Percentiles rank a stretch among this genome's conserved stretches.
Conservation (phyloP, 2,888 invertebrate genomes). For the Boloria euphrosyne region DNA sequence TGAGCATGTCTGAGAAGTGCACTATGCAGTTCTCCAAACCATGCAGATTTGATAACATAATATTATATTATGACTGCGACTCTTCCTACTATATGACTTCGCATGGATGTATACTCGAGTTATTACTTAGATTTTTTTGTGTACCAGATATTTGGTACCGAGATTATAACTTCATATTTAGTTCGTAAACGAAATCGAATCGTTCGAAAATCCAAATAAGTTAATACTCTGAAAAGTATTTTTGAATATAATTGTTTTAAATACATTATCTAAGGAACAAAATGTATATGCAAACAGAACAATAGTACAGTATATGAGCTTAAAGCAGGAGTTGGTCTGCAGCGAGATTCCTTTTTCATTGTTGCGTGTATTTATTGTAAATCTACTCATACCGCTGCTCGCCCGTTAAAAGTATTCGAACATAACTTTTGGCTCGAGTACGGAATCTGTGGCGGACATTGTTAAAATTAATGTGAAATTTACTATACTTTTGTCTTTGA, state of each 20-base stretch:
- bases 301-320: slow-evolving; percentile 52
- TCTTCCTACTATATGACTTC: too few species aligned
- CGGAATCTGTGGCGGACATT: slow-evolving; percentile 38
- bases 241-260: neutral
- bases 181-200: too few species aligned
- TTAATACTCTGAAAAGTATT: too few species aligned
- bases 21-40: too few species aligned
- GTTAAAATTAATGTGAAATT: slow-evolving; percentile 40
- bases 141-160: too few species aligned
- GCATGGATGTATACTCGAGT: too few species aligned
- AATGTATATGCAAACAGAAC: slow-evolving; percentile 27
- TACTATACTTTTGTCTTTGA: slow-evolving; percentile 10
- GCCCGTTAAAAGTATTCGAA: slow-evolving; percentile 75
- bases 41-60: too few species aligned
- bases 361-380: slow-evolving; percentile 82
- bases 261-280: slow-evolving; percentile 21
- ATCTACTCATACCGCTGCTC: slow-evolving; percentile 78
- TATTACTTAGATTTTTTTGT: too few species aligned
- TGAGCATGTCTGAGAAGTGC: too few species aligned
- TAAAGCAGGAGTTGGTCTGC: slow-evolving; percentile 79
- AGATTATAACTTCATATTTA: too few species aligned
- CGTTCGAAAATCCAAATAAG: too few species aligned
- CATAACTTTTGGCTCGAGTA: slow-evolving; percentile 75
- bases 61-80: too few species aligned
- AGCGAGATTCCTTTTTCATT: slow-evolving; percentile 81